phyloP scores from a whole-genome alignment of 2,113 vertebrate genomes.

The Mobula hypostoma region DNA sequence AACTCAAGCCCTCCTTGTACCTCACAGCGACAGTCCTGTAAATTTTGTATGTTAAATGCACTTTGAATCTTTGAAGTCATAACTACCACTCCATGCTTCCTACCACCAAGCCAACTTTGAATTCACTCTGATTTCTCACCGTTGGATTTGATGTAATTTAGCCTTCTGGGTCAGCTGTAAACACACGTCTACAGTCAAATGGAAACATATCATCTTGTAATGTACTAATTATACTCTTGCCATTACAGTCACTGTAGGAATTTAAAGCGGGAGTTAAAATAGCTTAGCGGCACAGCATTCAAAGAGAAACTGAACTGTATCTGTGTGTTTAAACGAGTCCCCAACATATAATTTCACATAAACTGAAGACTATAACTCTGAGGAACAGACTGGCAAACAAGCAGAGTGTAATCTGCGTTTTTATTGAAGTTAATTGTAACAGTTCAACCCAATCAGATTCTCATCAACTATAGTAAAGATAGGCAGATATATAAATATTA shows the following conservation, averaged over 20 bases:
- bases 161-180: neutral
- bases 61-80: too few species aligned
- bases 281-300: neutral
- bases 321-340: neutral
- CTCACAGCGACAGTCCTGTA: too few species aligned
- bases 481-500: neutral
- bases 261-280: neutral
- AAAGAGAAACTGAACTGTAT: neutral
- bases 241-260: neutral
- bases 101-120: too few species aligned
- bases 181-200: neutral
- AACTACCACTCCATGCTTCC: too few species aligned
- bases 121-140: too few species aligned
- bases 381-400: neutral
- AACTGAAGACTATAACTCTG: neutral
- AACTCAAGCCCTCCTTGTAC: too few species aligned
- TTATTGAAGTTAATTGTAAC: neutral
- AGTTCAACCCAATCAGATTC: neutral
- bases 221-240: neutral
- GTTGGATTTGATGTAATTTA: too few species aligned
- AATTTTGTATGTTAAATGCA: too few species aligned
- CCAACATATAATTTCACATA: neutral
- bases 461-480: neutral
- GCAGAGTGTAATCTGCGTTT: neutral
- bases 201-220: neutral